These are phyloP conservation scores for Elaeidobius kamerunicus DNA, from an alignment of 2,888 invertebrate species.

Conservation along the genomic window DNA sequence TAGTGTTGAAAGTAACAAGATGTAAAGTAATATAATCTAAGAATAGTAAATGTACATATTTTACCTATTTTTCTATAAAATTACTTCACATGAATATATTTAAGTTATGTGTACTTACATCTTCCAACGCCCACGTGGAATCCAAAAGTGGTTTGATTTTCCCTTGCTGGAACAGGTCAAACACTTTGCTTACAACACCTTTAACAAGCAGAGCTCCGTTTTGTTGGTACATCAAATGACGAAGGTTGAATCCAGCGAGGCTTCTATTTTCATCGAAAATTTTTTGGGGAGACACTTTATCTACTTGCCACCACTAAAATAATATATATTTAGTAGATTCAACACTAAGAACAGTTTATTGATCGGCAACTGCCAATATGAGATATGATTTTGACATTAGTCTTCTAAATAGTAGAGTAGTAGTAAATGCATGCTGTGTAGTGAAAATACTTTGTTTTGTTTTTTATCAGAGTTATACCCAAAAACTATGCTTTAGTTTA, in stretches of 20 bases:
- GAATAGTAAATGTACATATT: no score
- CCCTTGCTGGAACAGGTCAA: slow-evolving; percentile 71
- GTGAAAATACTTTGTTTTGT: no score
- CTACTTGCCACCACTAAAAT: slow-evolving; percentile 86
- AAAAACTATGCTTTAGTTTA: no score
- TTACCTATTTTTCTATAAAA: neutral
- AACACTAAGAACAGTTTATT: no score
- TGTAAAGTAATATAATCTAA: no score
- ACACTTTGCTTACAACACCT: slow-evolving; percentile 67
- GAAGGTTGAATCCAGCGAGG: slow-evolving; percentile 77
- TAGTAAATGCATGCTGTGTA: no score
- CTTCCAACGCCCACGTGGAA: slow-evolving; percentile 84
- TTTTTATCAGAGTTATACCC: no score
- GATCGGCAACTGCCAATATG: no score
- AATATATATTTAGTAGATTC: no score
- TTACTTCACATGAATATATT: neutral
- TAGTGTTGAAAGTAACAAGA: no score
- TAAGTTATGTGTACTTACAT: slow-evolving; percentile 59
- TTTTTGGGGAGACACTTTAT: slow-evolving; percentile 85
- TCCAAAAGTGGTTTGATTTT: slow-evolving; percentile 81
- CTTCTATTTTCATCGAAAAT: slow-evolving; percentile 87
- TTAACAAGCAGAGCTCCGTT: slow-evolving; percentile 69
- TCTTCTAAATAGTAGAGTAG: no score
- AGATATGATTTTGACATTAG: no score
- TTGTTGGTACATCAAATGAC: slow-evolving; percentile 78